Evolutionary conservation across 2,113 vertebrate species (phyloP).

Genomic region (Puma concolor): DNA sequence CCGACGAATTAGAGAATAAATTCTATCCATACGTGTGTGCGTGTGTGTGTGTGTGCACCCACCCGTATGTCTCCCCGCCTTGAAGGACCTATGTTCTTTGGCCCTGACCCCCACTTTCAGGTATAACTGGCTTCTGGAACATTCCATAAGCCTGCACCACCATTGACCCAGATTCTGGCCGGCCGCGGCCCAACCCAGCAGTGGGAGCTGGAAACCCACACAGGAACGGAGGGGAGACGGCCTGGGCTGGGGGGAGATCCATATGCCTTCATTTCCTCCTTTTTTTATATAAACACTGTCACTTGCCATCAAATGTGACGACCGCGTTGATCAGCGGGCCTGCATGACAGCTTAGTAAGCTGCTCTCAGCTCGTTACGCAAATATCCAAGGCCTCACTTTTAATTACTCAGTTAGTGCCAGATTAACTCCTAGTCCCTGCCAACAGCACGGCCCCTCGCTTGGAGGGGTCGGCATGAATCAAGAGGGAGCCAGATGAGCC

Average conservation of each 20-base stretch:
- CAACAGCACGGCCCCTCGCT: slow-evolving; percentile 83
- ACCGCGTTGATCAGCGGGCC: slow-evolving; percentile 88
- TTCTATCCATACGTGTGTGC: neutral
- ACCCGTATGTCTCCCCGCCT: neutral
- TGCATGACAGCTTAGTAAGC: slow-evolving; percentile 83
- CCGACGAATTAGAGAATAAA: neutral
- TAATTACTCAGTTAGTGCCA: slow-evolving; percentile 91
- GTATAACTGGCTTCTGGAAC: neutral
- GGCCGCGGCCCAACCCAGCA: neutral
- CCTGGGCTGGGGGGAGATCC: neutral
- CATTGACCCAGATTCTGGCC: neutral
- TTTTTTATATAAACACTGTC: slow-evolving; percentile 86
- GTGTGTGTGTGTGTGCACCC: too few relatives aligned
- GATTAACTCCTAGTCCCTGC: slow-evolving; percentile 87
- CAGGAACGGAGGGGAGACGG: neutral
- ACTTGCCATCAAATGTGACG: slow-evolving; percentile 88
- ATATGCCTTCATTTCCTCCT: neutral
- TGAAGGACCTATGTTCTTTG: neutral
- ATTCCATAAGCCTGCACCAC: neutral
- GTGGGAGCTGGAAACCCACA: neutral
- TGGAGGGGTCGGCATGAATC: slow-evolving; percentile 84
- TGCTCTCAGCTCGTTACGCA: slow-evolving; percentile 90
- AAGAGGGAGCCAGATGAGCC: slow-evolving; percentile 85
- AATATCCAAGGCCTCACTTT: slow-evolving; percentile 92
- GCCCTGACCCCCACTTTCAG: neutral